Base-by-base conservation (phyloP, 2,797 vertebrate genomes). In the Stomatorhinus walkeri region DNA sequence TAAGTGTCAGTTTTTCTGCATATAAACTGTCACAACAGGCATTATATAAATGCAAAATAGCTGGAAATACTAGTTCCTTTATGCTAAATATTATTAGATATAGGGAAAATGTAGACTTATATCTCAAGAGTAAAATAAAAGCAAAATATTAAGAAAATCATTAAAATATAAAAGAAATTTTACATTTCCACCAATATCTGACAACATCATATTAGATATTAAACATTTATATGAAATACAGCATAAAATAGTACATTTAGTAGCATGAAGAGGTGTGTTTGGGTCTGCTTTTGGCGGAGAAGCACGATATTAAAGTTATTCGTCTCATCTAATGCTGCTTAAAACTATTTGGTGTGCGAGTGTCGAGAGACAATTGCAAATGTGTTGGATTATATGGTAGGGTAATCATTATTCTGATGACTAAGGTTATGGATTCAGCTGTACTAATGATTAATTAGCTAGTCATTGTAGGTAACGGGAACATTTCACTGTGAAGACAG, bases 131-230 rank as follows among this genome's bases (percentile, higher is more conserved):
- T 79, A 43, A 43, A 79, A 79, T 79, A 79, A 79, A 79, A 43
- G 36, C 72, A n/a, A 43, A 43, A 79, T 79, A 79, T 43, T 40
- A 79, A 79, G 72, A 40, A 43, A 40, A 43, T 36, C 72, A 43
- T 79, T 79, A 1, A 43, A 40, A 43, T 79, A 79, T 79, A n/a
- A 79, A 43, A 43, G 16, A 19, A 43, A 79, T 43, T 79, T 79
- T 5, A 68, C 24, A 68, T 68, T 72, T 72, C 10, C 64, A 0
- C 28, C 64, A 72, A 72, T 61, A 36, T 79, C 36, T 43, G 36
- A 79, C 32, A 79, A 79, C 36, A 43, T 79, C 72, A 79, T 79
- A 79, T 79, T n/a, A 43, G 36, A 40, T 79, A 79, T 79, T 79
- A 43, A 40, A 79, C n/a, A 79, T 43, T 79, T 43, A 79, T 43